phyloP scores from a whole-genome alignment of 2,797 vertebrate species.

The Gymnothorax reevesii region DNA sequence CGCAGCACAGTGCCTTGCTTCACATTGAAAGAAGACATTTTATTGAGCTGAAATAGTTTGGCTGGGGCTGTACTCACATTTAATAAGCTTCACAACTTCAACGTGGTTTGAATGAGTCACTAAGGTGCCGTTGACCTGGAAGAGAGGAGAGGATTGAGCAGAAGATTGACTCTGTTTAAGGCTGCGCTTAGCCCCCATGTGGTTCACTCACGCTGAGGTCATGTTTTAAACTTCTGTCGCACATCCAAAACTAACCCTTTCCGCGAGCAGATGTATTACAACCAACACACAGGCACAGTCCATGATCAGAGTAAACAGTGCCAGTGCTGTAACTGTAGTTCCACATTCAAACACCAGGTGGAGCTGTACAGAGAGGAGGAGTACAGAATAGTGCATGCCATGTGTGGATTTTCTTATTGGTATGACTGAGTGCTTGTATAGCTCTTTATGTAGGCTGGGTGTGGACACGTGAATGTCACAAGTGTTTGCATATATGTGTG shows the following conservation, averaged over 20 bases:
- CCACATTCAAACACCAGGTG: not conserved
- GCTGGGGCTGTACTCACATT: constrained; percentile 78
- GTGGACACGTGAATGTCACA: not conserved
- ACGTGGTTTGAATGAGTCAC: constrained; percentile 95
- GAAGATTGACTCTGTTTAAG: too few relatives aligned
- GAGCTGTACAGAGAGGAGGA: not conserved
- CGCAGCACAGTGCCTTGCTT: not conserved
- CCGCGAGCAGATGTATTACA: not conserved
- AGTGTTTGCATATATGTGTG: not conserved
- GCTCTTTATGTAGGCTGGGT: not conserved
- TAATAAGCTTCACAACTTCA: constrained; percentile 95
- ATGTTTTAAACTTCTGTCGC: not conserved
- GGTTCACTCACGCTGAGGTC: not conserved
- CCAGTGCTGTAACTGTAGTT: not conserved
- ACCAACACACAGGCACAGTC: not conserved
- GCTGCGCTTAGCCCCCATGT: not conserved
- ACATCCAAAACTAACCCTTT: not conserved
- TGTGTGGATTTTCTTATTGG: not conserved
- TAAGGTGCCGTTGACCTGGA: constrained; percentile 91
- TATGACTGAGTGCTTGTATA: too few relatives aligned
- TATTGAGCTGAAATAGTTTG: not conserved
- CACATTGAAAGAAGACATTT: not conserved
- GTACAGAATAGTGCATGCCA: not conserved
- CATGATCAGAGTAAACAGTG: not conserved
- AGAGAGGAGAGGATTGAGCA: constrained; percentile 33